phyloP scores from a whole-genome alignment of 1,140 invertebrate species.

The Rhizoglyphus robini region DNA sequence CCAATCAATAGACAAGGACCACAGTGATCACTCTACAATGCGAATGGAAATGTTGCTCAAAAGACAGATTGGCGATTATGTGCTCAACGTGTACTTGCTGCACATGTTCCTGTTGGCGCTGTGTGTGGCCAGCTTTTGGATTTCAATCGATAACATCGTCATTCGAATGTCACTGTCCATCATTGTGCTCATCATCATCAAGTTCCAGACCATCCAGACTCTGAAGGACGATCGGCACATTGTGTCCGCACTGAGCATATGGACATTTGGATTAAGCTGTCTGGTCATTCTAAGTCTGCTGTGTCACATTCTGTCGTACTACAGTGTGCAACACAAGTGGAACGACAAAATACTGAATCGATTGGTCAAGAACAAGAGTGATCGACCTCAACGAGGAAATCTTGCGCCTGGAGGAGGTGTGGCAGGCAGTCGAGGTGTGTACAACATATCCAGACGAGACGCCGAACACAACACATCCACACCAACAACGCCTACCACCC shows the following conservation, averaged over 20 bases:
- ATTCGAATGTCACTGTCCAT: conserved; percentile 6
- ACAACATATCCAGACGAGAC: background rate
- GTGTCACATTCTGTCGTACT: conserved; percentile 11
- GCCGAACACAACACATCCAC: too few relatives aligned
- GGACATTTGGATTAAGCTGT: conserved; percentile 12
- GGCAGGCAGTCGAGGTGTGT: background rate
- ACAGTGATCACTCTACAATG: conserved; percentile 1
- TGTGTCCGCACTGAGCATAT: conserved; percentile 2
- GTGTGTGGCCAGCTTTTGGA: conserved; percentile 1
- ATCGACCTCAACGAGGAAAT: too few relatives aligned
- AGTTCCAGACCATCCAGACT: conserved; percentile 8
- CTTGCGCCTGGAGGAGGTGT: background rate
- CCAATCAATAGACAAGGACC: background rate
- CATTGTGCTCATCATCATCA: conserved; percentile 6
- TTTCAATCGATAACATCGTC: conserved; percentile 6
- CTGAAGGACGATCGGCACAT: conserved; percentile 3
- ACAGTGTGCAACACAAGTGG: conserved; percentile 8
- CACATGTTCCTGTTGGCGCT: background rate
- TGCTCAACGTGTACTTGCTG: background rate
- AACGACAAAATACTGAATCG: conserved; percentile 13
- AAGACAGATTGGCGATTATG: conserved; percentile 9
- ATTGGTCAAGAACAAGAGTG: background rate
- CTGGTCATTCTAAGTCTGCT: background rate
- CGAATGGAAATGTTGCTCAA: background rate
- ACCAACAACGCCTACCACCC: background rate